Conservation (phyloP, 2,797 vertebrate genomes). For the Eulemur coronatus region DNA sequence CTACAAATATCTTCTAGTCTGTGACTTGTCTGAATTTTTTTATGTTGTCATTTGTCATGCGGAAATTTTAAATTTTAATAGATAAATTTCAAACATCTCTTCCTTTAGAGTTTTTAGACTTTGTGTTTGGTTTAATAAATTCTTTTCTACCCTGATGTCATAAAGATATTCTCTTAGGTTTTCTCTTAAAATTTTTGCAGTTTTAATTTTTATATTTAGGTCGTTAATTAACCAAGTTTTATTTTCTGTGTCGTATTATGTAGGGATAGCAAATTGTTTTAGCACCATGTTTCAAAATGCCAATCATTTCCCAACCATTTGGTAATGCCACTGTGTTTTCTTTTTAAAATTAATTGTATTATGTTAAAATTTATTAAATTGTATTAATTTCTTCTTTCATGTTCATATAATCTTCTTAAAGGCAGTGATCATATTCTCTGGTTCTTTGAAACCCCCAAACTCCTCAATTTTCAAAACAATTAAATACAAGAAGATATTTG, state of each 20-base stretch:
- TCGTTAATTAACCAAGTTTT: background rate
- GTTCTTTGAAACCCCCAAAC: background rate
- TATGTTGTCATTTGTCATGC: background rate
- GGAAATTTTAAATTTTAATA: constrained; percentile 43
- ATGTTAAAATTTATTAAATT: background rate
- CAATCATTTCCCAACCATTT: background rate
- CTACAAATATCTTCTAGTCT: constrained; percentile 39
- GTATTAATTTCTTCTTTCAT: background rate
- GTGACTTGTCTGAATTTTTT: constrained; percentile 32
- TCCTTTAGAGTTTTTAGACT: background rate
- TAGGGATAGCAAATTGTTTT: background rate
- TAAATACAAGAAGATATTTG: constrained; percentile 1
- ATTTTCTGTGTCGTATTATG: background rate
- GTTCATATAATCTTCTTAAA: constrained; percentile 4
- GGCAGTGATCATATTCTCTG: background rate
- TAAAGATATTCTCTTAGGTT: background rate
- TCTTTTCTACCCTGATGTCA: background rate
- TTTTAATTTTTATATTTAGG: constrained; percentile 6
- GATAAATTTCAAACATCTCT: constrained; percentile 17
- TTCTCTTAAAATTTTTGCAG: background rate
- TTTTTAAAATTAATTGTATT: background rate
- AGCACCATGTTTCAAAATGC: background rate
- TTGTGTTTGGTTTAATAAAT: constrained; percentile 27
- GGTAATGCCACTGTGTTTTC: background rate
- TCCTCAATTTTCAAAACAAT: background rate